Conservation (phyloP, 2,888 invertebrate genomes). For the Agrotis exclamationis region DNA sequence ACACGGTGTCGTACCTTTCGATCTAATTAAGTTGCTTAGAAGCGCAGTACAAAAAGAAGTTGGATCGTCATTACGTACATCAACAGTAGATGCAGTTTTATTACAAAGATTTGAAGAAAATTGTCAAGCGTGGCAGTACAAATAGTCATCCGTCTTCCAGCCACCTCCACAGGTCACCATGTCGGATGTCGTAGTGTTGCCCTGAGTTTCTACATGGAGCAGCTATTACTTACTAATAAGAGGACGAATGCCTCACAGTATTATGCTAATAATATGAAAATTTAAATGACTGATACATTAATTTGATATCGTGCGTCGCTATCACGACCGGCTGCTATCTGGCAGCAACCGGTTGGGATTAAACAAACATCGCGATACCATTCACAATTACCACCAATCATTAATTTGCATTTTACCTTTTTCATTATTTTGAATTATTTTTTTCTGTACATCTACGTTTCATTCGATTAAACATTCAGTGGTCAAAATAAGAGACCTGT, state of each 20-base stretch:
- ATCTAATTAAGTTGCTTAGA: conserved; percentile 5
- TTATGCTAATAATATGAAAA: not conserved
- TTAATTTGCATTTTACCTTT: not conserved
- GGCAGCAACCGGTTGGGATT: conserved; percentile 39
- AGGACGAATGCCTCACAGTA: not conserved
- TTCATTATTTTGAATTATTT: too few species aligned
- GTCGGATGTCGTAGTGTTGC: not conserved
- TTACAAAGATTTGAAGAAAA: not conserved
- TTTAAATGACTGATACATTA: not conserved
- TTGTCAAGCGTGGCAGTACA: not conserved
- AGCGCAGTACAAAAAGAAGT: not conserved
- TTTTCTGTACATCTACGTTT: not conserved
- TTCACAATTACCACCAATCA: conserved; percentile 36
- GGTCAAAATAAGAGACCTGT: too few species aligned
- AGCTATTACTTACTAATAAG: not conserved
- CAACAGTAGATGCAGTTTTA: not conserved
- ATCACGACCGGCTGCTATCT: conserved; percentile 20
- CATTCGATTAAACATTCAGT: conserved; percentile 17
- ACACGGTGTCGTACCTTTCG: too few species aligned
- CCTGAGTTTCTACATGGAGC: not conserved
- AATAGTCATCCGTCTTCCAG: not conserved
- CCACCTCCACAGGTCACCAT: too few species aligned
- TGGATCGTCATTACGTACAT: not conserved
- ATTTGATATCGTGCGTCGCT: conserved; percentile 18
- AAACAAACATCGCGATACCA: conserved; percentile 28